Evolutionary conservation across 2,113 vertebrate species (phyloP), one percentile per base, ranked within the genome.

Genomic region (Lepus americanus): DNA sequence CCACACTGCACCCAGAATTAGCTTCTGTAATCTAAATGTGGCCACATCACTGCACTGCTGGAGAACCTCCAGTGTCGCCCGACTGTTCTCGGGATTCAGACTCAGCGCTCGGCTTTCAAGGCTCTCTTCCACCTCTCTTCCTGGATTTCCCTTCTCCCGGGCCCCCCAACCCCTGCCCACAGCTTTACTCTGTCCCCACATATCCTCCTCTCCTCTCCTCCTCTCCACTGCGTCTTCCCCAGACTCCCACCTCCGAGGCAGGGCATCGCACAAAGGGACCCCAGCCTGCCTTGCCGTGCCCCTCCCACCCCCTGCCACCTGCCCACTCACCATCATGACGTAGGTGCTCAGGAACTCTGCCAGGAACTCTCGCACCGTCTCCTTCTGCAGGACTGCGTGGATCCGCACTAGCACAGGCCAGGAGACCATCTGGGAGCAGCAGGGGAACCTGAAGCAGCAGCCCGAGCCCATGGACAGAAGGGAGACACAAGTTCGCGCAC

Each of bases 241-340:
- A 64, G 73, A 8, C 36, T 91, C 12, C 27, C 55, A 39, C n/a
- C 31, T 83, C 66, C 31, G 61, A 78, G 78, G 44, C 44, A 81
- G 13, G 63, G 73, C 20, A 55, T 73, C 16, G 27, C 44, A 36
- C 9, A 36, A 17, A 39, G 17, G 2, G 29, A 10, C 53, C 59
- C 20, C 20, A 33, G 51, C 7, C 29, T 67, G 20, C 39, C 29
- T 83, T 64, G 31, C 7, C 3, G 61, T 39, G 49, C n/a, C 20
- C 23, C 55, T 5, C 55, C 64, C 39, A 16, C 55, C 36, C 70
- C 11, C 8, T 23, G 7, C 66, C 83, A 5, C 44, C 27, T 1
- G 0, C 39, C 5, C 55, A 95, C 98, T 98, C 92, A 99, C 99
- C 99, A 99, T 99, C 99, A 99, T 98, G 81, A 99, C 93, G 87